phyloP scores from a whole-genome alignment of 2,113 vertebrate species.

The Athene noctua region DNA sequence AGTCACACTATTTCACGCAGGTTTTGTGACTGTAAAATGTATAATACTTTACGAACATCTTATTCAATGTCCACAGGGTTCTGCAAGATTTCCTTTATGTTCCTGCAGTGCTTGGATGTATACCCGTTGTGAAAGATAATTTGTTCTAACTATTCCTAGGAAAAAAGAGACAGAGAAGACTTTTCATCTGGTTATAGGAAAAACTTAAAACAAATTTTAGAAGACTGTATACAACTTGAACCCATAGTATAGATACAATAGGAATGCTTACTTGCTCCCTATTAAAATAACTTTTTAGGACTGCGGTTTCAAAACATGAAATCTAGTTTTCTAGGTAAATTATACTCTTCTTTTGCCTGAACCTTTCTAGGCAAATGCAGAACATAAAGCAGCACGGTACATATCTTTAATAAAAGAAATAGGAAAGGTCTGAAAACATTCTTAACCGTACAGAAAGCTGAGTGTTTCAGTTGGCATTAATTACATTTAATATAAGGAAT shows the following conservation, averaged over 20 bases:
- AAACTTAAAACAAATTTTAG: background rate
- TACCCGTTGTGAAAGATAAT: background rate
- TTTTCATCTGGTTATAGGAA: background rate
- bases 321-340: background rate
- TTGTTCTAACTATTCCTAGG: background rate
- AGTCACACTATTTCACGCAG: background rate
- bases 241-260: background rate
- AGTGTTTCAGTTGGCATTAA: background rate
- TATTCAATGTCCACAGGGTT: background rate
- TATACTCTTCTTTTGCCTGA: background rate
- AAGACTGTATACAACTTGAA: background rate
- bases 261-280: background rate
- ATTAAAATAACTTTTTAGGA: background rate
- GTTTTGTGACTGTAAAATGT: background rate
- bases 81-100: background rate
- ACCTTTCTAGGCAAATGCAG: background rate
- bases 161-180: background rate
- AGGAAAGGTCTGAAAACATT: background rate
- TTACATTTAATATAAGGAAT: background rate
- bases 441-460: background rate
- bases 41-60: background rate
- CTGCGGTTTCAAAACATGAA: background rate
- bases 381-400: background rate
- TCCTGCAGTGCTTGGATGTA: background rate
- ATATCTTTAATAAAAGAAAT: background rate